These are phyloP conservation scores for Penaeus vannamei DNA, from an alignment of 1,140 invertebrate species.

Conservation along the genomic window DNA sequence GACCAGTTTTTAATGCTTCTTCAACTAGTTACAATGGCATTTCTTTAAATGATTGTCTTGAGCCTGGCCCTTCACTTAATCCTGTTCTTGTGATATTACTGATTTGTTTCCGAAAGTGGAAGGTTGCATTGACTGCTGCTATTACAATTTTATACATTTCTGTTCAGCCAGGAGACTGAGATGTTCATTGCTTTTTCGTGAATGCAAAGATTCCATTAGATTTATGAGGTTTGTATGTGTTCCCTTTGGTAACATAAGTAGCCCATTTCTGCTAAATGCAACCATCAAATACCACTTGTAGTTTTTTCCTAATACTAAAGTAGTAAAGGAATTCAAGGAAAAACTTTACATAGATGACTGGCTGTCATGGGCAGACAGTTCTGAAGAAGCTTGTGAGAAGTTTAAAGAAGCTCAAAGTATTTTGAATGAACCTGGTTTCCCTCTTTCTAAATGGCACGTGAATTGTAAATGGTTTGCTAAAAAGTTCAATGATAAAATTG, in stretches of 20 bases:
- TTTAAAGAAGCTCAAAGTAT: neutral
- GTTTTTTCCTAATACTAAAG: neutral
- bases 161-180: too few species aligned
- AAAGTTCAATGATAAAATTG: neutral
- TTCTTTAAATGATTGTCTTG: too few species aligned
- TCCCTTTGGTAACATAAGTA: constrained; percentile 37
- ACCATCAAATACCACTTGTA: constrained; percentile 35
- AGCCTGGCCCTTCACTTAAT: too few species aligned
- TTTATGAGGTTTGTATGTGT: constrained; percentile 18
- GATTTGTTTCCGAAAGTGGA: too few species aligned
- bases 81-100: too few species aligned
- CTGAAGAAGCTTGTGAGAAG: constrained; percentile 9
- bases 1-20: too few species aligned
- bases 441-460: too few species aligned
- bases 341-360: constrained; percentile 29
- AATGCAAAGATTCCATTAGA: too few species aligned
- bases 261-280: constrained; percentile 26
- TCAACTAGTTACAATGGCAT: too few species aligned
- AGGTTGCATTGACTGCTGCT: too few species aligned
- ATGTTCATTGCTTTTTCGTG: too few species aligned
- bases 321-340: constrained; percentile 17
- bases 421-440: neutral
- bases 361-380: constrained; percentile 26
- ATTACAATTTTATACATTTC: too few species aligned
- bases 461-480: neutral